phyloP scores from a whole-genome alignment of 2,113 vertebrate species.

The Cyanoramphus novaezelandiae region DNA sequence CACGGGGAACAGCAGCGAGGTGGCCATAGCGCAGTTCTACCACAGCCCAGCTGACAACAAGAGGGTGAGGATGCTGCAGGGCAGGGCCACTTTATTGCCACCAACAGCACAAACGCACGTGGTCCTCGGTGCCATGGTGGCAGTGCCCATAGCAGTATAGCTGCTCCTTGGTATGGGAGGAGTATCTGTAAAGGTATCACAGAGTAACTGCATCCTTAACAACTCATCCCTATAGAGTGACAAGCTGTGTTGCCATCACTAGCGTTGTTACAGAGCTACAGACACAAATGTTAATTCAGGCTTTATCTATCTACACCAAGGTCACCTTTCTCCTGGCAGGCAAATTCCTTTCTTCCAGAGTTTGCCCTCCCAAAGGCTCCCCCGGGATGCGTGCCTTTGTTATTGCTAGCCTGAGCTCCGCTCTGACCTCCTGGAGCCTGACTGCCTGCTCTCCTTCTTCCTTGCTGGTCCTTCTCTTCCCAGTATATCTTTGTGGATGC shows the following conservation, averaged over 20 bases:
- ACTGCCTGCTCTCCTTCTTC: not conserved
- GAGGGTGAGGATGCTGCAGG: conserved; percentile 76
- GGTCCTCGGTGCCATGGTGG: not conserved
- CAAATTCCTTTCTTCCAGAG: not conserved
- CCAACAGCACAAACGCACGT: fast-evolving
- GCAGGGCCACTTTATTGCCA: fast-evolving
- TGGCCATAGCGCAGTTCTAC: conserved; percentile 95
- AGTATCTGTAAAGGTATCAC: not conserved
- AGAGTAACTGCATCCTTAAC: not conserved
- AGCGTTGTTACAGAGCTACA: not conserved
- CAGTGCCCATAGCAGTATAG: not conserved
- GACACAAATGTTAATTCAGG: not conserved
- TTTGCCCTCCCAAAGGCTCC: not conserved
- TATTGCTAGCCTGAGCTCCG: not conserved
- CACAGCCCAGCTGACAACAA: conserved; percentile 95
- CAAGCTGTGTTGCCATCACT: not conserved
- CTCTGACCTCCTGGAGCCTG: not conserved
- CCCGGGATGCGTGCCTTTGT: fast-evolving
- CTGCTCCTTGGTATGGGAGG: not conserved
- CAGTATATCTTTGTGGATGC: conserved; percentile 95
- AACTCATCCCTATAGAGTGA: not conserved
- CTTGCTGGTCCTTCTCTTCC: not conserved
- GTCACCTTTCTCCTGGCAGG: not conserved
- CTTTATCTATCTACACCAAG: not conserved
- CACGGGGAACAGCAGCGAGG: conserved; percentile 71